Evolutionary conservation across 2,113 vertebrate genomes (phyloP), one percentile per base, ranked within the genome.

Genomic region (Hucho hucho): DNA sequence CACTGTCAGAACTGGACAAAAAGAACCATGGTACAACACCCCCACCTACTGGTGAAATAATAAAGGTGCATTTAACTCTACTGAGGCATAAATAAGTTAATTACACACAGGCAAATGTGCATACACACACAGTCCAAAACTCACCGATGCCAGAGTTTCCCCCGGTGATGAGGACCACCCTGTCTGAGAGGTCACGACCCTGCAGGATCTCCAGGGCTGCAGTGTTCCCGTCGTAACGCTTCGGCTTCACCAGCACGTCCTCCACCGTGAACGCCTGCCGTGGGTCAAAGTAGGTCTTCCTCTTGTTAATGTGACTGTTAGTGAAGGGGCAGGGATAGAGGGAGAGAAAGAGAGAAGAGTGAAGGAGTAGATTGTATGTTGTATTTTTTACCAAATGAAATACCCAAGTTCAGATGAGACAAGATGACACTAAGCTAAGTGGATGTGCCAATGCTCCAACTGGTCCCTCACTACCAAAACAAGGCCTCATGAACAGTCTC

Each of bases 191-290:
- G 86, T 99, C 96, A 0, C 91, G 91, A 14, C 96, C 96, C 83
- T 98, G 97, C 25, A 99, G 94, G 69, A 98, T 95, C 78, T 99
- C 97, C 81, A 99, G 94, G 18, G 97, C 97, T 0, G 95, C 89
- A 0, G 94, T 96, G 89, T 95, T 99, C 26, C 96, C 95, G 14
- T 98, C 98, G 0, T 96, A 99, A 4, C 94, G 94, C 75, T 98
- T 91, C 0, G 95, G 94, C 84, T 98, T 98, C 13, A 92, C 83
- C 11, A 95, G 90, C 24, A 94, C 93, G 22, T 98, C 97, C 76
- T 99, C 98, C 65, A 99, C 94, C 0, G 97, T 98, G 77, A 99
- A 99, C 1, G 97, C 98, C 85, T 99, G 92, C n/a, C 97, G 93
- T 1, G 98, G 98, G 83, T 99, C 98, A 82, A 99, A 93, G 80